phyloP scores from a whole-genome alignment of 2,888 invertebrate species.

The Bibio marci region DNA sequence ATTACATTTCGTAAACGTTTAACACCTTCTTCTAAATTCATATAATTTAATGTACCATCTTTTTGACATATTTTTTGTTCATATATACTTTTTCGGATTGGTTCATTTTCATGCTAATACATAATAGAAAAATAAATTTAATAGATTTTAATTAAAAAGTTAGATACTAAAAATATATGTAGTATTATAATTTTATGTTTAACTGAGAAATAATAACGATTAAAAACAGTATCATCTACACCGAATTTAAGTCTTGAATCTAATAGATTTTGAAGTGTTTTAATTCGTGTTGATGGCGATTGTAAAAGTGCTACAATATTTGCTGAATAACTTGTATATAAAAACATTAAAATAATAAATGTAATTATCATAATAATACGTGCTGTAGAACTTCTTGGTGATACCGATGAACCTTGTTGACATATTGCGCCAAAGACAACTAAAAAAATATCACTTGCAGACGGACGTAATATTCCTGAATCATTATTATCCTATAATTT shows the following conservation, averaged over 20 bases:
- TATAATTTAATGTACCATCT: slow-evolving; percentile 37
- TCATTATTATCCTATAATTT: slow-evolving; percentile 11
- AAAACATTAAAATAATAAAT: slow-evolving; percentile 45
- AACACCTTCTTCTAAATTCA: slow-evolving; percentile 44
- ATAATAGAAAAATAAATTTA: not conserved
- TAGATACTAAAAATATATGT: slow-evolving; percentile 1
- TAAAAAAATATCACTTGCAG: slow-evolving; percentile 33
- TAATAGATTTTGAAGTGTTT: slow-evolving; percentile 42
- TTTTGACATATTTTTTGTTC: slow-evolving; percentile 43
- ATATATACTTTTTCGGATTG: slow-evolving; percentile 41
- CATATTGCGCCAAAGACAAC: slow-evolving; percentile 41
- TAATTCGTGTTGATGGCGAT: slow-evolving; percentile 50
- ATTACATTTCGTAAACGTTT: slow-evolving; percentile 27
- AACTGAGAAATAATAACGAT: slow-evolving; percentile 50
- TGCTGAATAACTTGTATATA: slow-evolving; percentile 59
- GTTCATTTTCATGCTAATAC: slow-evolving; percentile 43
- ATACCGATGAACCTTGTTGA: slow-evolving; percentile 36
- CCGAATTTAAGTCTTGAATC: slow-evolving; percentile 47
- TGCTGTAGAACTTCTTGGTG: slow-evolving; percentile 19
- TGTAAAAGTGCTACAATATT: slow-evolving; percentile 59
- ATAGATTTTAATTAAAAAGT: not conserved
- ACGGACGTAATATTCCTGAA: slow-evolving; percentile 27
- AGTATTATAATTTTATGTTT: no score
- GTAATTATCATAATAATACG: slow-evolving; percentile 45
- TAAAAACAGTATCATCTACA: slow-evolving; percentile 51